A percentile compares a stretch with the other conserved stretches of the same genome.
Conservation (phyloP, 2,797 vertebrate genomes). For the Centroberyx gerrardi region DNA sequence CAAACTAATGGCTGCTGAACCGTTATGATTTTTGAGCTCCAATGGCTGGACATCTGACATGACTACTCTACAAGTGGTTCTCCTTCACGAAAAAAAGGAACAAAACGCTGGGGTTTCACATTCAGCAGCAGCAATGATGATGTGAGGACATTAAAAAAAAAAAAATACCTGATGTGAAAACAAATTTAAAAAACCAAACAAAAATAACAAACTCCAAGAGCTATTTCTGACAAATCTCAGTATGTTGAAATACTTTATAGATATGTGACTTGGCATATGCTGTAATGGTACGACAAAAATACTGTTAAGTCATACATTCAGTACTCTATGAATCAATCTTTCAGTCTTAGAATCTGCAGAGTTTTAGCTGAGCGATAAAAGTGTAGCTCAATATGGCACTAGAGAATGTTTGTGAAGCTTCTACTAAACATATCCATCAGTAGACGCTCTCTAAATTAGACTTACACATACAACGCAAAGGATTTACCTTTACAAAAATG, state of each 20-base stretch:
- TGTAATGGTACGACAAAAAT: conserved; percentile 27
- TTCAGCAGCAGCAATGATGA: conserved; percentile 11
- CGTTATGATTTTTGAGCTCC: neutral
- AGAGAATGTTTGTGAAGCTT: conserved; percentile 34
- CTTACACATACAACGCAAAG: conserved; percentile 54
- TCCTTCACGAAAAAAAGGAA: conserved; percentile 2
- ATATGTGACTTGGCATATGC: conserved; percentile 19
- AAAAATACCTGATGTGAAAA: neutral
- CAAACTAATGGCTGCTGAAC: conserved; percentile 7
- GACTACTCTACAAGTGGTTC: neutral
- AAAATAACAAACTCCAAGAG: conserved; percentile 12
- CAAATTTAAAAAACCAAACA: neutral
- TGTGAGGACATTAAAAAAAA: conserved; percentile 16
- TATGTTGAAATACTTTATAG: conserved; percentile 14
- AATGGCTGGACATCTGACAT: conserved; percentile 9
- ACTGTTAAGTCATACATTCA: conserved; percentile 36
- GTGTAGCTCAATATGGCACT: conserved; percentile 11
- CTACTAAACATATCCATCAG: conserved; percentile 28
- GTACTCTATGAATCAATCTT: conserved; percentile 22
- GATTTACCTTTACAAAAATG: conserved; percentile 60
- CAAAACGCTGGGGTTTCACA: neutral
- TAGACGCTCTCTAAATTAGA: conserved; percentile 53
- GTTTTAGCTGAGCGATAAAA: conserved; percentile 6
- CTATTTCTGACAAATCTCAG: conserved; percentile 9
- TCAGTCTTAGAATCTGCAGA: conserved; percentile 7